Evolutionary conservation across 2,888 invertebrate species (phyloP), one percentile per base, ranked within the genome.

Genomic region (Gari tellinella): DNA sequence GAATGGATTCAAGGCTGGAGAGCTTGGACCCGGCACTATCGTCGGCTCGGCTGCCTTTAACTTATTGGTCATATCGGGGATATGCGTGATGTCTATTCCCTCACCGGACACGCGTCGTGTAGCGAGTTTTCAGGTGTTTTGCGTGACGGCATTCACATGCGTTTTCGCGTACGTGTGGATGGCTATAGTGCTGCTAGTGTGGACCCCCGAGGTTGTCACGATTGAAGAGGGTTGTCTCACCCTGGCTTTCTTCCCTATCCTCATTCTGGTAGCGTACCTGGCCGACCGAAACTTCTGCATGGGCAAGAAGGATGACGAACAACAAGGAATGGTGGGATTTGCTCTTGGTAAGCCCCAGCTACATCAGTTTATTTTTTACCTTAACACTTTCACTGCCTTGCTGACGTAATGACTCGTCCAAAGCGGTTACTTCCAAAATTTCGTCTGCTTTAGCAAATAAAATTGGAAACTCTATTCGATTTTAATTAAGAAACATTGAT

Each of bases 151-250:
- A 14, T 87, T 90, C 75, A 91, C 91, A 76, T 91, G 91, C 53
- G 83, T 94, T 31, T 93, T 94, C 80, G 94, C 94, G n/a, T 94
- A 94, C 88, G 86, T 94, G 49, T 94, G 94, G 94, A 90, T 94
- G 62, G 90, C 93, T 31, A 85, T 94, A 31, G 92, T 94, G 49
- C 88, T 94, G 51, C 86, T 92, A 51, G 90, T 77, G 17, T 88
- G 91, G 46, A 87, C 93, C 0, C 93, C 93, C 0, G 80, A 89
- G 52, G 76, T 55, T 14, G 86, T 94, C n/a, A 93, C 93, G 25
- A 78, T 94, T 12, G 94, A 94, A 94, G 94, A 94, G 86, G 94
- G 94, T 0, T 87, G 93, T 1, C 82, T 94, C 45, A 94, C 94
- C 0, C 92, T 94, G 58, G 80, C 93, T 15, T 92, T 94, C 80